Evolutionary conservation across 1,140 invertebrate species (phyloP), one percentile per base, ranked within the genome.

Genomic region (Chelonus insularis): DNA sequence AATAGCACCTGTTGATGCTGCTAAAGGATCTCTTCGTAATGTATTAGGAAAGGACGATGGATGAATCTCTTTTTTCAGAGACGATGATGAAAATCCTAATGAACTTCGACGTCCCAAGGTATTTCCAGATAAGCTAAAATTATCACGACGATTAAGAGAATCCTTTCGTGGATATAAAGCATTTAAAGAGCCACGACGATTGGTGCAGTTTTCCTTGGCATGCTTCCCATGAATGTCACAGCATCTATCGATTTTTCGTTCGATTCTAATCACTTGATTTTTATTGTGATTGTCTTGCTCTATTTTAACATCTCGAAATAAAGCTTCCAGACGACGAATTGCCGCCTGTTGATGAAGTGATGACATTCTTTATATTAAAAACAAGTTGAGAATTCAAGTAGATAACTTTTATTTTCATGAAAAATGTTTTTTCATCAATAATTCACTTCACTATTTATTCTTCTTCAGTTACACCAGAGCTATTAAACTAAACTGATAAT

Each of bases 201-300:
- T 81, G 39, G 69, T 71, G 21, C 76, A 80, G 57, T 84, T 82
- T 47, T 84, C 83, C 65, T 82, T 83, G 37, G 80, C 82, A 66
- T 83, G 84, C 64, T 84, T 87, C 4, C 87, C 88, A 67, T 91
- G 89, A n/a, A 90, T 85, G 57, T 89, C 87, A 68, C 89, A 90
- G 36, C 80, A 81, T 48, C 84, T 83, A 23, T 81, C 77, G 66
- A 83, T 75, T 65, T 78, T 80, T 4, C 70, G 73, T 70, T 87
- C 86, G 11, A 86, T 78, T 58, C 84, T 82, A 1, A 84, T 78
- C 34, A 84, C 77, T 14, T 82, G 81, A 21, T 68, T 75, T 4
- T 9, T 41, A 18, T 52, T 60, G 5, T 70, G 68, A 5, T 72
- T 69, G 72, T 57, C 77, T 74, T 78, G 75, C 16, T 88, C 86